Base-by-base conservation (phyloP, 2,113 vertebrate species). In the Oxygymnocypris stewartii region DNA sequence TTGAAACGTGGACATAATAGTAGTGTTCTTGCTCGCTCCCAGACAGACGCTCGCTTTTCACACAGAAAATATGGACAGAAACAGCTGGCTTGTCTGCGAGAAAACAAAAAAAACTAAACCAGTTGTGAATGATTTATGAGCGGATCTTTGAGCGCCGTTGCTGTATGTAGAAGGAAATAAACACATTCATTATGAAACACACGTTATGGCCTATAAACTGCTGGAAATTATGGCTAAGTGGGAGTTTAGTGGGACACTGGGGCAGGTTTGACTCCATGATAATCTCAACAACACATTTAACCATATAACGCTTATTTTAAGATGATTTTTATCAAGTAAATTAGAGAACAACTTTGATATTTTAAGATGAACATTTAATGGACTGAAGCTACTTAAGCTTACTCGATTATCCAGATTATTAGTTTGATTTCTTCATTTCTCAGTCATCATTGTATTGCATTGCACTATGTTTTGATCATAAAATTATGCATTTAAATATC, bases 1-100 rank as follows among this genome's bases (percentile, higher is more conserved):
- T 90, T 89, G 91, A 88, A 93, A 93, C 78, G 87, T 90, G 89
- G 87, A 91, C 89, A 88, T 90, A 92, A 92, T 91, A 89, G 89
- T 20, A 3, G 69, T 20, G 67, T 65, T 37, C 77, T 54, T 1
- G 63, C 49, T 59, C 10, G 13, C 23, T 37, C 61, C 51, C 75
- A 10, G 84, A 8, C 86, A 61, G 18, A 28, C 16, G 65, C 57
- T 12, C 79, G n/a, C 28, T 35, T 57, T 85, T 65, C 54, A 18
- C 78, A 57, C 3, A 69, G 44, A 65, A 74, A 79, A 79, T 61
- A 13, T 63, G 65, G 57, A 54, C 63, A 82, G 77, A 77, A 67
- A 86, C 63, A 78, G 61, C 49, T 20, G 23, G 37, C 84, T 81
- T 71, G 61, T 85, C 81, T 85, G 82, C 69, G 61, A 77, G 71